Evolutionary conservation across 2,113 vertebrate genomes (phyloP).

Genomic region (Helogale parvula): DNA sequence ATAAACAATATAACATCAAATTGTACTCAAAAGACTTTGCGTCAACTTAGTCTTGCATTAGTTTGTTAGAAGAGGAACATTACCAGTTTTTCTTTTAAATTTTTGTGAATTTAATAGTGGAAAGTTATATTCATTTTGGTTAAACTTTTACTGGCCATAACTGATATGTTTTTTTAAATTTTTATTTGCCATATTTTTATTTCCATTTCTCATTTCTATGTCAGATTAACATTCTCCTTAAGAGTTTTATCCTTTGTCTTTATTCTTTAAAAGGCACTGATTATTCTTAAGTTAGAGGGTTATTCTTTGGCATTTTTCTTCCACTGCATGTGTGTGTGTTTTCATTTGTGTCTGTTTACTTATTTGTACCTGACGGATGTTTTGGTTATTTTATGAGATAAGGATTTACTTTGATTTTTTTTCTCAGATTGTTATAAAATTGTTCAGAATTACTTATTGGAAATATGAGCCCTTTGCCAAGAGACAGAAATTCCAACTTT

Average conservation of each 20-base stretch:
- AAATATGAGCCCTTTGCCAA: neutral
- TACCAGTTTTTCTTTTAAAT: neutral
- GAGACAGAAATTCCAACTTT: neutral
- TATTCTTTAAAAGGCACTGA: neutral
- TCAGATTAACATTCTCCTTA: neutral
- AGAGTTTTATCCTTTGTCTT: neutral
- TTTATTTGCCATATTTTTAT: neutral
- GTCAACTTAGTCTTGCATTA: neutral
- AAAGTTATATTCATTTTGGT: neutral
- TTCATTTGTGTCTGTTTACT: neutral
- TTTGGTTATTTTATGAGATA: neutral
- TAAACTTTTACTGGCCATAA: neutral
- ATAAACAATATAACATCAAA: neutral
- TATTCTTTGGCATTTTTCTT: neutral
- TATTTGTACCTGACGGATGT: neutral
- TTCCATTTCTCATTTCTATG: neutral
- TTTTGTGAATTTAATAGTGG: neutral
- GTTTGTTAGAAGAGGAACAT: neutral
- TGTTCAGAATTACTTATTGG: neutral
- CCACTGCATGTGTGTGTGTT: neutral
- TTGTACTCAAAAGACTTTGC: neutral
- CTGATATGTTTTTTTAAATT: neutral
- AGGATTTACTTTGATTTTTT: neutral
- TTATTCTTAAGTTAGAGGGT: neutral
- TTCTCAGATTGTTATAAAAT: neutral